These are phyloP conservation scores for Sinodicranocentrus sp. DNA, from an alignment of 2,888 invertebrate species.

Conservation along the genomic window DNA sequence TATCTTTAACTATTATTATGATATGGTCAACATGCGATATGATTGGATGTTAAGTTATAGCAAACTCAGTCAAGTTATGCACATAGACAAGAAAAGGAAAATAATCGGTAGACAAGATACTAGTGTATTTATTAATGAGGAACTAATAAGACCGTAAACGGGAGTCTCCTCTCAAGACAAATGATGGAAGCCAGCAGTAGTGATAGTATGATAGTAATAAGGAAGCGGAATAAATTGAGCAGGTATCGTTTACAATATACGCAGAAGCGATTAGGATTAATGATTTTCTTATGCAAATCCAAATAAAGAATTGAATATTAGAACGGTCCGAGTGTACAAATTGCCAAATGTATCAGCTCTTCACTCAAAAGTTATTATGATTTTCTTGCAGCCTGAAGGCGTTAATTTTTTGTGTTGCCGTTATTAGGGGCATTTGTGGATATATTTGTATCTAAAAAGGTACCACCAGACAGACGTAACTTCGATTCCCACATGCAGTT, in stretches of 20 bases:
- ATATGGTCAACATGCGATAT: too few species aligned
- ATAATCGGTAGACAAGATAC: too few species aligned
- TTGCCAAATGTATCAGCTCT: slow-evolving; percentile 16
- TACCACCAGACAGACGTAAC: too few species aligned
- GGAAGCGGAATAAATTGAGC: slow-evolving; percentile 21
- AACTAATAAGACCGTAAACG: slow-evolving; percentile 34
- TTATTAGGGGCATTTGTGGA: too few species aligned
- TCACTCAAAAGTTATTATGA: slow-evolving; percentile 6
- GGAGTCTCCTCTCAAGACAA: slow-evolving; percentile 3
- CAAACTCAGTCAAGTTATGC: too few species aligned
- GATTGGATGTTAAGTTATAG: too few species aligned
- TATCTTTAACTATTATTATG: too few species aligned
- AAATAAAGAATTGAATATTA: slow-evolving; percentile 28
- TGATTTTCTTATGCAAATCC: slow-evolving; percentile 52
- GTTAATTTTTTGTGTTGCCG: slow-evolving; percentile 12
- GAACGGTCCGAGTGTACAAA: not conserved
- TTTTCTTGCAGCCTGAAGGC: slow-evolving; percentile 18
- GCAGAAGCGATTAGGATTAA: slow-evolving; percentile 25
- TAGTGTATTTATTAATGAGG: too few species aligned
- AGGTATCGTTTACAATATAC: not conserved
- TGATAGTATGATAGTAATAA: slow-evolving; percentile 28
- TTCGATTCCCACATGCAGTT: too few species aligned
- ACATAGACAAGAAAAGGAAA: too few species aligned
- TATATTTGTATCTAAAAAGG: too few species aligned
- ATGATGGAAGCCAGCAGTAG: not conserved